Conservation (phyloP, 2,113 vertebrate species). For the Dunckerocampus dactyliophorus region DNA sequence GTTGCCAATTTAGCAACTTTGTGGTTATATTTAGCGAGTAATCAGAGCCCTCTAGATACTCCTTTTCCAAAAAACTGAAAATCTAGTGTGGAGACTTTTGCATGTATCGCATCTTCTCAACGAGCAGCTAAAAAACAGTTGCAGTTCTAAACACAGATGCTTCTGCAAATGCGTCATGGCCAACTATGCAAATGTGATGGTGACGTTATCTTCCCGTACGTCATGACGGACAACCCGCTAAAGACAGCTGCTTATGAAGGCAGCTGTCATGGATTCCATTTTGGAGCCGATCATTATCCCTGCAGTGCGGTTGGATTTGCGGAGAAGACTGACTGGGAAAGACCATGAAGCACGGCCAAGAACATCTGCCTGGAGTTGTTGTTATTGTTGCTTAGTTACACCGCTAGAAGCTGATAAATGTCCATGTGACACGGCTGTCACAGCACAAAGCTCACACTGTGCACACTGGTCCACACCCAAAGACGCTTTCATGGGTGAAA, state of each 20-base stretch:
- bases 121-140: no score
- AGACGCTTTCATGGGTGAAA: not conserved
- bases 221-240: not conserved
- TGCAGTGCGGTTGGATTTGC: conserved; percentile 28
- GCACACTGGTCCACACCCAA: conserved; percentile 5
- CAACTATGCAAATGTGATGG: no score
- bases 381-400: conserved; percentile 40
- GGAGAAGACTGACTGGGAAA: conserved; percentile 29
- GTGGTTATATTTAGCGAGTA: no score
- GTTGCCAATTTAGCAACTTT: no score
- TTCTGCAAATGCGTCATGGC: no score
- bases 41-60: no score
- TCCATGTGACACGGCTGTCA: conserved; percentile 63
- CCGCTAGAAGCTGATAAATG: conserved; percentile 49
- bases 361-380: conserved; percentile 9
- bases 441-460: conserved; percentile 30
- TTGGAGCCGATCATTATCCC: conserved; percentile 28
- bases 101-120: no score
- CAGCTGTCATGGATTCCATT: conserved; percentile 25
- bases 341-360: conserved; percentile 11
- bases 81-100: no score
- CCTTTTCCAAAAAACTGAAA: no score
- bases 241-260: conserved; percentile 6
- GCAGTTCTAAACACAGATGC: no score
- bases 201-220: no score